A percentile compares a stretch with the other conserved stretches of the same genome.
These are phyloP conservation scores for Smutsia temminckii DNA, from an alignment of 2,797 vertebrate genomes.

Conservation along the genomic window DNA sequence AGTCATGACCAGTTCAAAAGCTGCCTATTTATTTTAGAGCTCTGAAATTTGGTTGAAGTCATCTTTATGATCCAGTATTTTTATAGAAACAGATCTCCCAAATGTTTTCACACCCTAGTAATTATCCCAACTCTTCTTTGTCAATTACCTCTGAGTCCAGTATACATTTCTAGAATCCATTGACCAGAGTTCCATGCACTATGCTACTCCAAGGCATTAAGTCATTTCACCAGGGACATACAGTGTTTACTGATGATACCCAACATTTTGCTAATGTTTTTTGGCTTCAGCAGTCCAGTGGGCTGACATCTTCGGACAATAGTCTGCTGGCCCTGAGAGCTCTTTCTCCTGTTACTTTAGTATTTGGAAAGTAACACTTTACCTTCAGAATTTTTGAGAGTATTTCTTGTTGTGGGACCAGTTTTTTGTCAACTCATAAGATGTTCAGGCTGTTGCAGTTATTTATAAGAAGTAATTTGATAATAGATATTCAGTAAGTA, in stretches of 20 bases:
- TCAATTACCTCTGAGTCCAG: background rate
- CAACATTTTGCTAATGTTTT: background rate
- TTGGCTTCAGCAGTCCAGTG: background rate
- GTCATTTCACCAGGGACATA: background rate
- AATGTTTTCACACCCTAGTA: background rate
- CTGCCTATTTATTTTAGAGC: background rate
- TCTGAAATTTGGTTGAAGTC: background rate
- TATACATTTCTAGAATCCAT: background rate
- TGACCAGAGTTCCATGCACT: background rate
- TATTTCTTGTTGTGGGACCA: background rate
- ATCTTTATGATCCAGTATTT: background rate
- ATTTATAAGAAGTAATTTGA: background rate
- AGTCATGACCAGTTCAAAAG: background rate
- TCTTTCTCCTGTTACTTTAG: background rate
- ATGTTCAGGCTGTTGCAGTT: background rate
- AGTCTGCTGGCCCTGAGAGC: background rate
- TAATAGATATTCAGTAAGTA: background rate
- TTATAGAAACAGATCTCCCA: background rate
- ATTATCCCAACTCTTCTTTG: background rate
- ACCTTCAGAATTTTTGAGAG: background rate
- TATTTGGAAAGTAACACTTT: background rate
- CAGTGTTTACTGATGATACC: background rate
- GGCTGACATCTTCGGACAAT: background rate
- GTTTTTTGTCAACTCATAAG: background rate
- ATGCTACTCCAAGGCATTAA: background rate